Evolutionary conservation across 2,797 vertebrate genomes (phyloP).

Genomic region (Poecilia wingei): DNA sequence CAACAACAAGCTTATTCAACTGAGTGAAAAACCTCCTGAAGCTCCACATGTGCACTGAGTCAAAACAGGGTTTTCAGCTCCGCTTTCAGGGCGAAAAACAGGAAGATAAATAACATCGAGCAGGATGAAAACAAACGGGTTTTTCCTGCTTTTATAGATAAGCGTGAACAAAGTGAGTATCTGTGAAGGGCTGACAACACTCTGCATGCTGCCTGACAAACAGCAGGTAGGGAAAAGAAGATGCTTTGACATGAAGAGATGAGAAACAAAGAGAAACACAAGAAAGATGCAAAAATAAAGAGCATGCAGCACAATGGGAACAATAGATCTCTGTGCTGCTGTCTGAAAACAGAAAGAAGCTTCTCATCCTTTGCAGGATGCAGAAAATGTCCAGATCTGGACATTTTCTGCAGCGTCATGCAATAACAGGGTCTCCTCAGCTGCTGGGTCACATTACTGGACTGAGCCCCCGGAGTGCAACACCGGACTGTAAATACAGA

Average conservation of each 20-base stretch:
- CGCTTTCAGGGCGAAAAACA: constrained; percentile 7
- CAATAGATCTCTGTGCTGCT: constrained; percentile 61
- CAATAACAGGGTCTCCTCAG: constrained; percentile 44
- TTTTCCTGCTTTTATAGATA: constrained; percentile 49
- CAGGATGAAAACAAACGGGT: constrained; percentile 37
- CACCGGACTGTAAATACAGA: not conserved
- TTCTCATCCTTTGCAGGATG: constrained; percentile 35
- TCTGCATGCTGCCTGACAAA: constrained; percentile 52
- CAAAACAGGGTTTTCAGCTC: not conserved
- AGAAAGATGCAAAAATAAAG: constrained; percentile 48
- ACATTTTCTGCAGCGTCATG: constrained; percentile 74
- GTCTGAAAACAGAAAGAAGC: constrained; percentile 56
- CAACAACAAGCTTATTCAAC: constrained; percentile 20
- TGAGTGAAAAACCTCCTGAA: constrained; percentile 29
- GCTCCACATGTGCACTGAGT: not conserved
- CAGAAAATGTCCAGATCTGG: constrained; percentile 8
- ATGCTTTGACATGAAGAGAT: constrained; percentile 44
- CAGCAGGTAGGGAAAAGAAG: constrained; percentile 48
- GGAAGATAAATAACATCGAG: constrained; percentile 26
- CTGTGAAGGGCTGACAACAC: constrained; percentile 41
- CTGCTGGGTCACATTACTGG: constrained; percentile 61
- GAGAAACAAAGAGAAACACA: constrained; percentile 30
- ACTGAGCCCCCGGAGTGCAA: constrained; percentile 36
- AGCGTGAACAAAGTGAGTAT: constrained; percentile 33
- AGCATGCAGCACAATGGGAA: constrained; percentile 50